Evolutionary conservation across 2,797 vertebrate genomes (phyloP).

Genomic region (Thalassophryne amazonica): DNA sequence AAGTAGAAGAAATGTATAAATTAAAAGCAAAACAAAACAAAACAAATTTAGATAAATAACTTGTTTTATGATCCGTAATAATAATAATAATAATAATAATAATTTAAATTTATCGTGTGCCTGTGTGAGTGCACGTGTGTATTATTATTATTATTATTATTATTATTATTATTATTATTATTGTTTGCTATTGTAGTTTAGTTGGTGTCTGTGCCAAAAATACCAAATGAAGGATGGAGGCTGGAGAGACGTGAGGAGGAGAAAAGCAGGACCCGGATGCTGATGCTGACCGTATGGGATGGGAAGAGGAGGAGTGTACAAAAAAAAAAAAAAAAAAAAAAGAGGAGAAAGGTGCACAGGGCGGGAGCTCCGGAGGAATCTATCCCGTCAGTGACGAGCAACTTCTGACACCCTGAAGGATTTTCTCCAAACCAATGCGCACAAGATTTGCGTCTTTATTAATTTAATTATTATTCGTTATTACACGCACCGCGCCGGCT

Average conservation of each 20-base stretch:
- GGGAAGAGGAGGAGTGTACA: conserved; percentile 33
- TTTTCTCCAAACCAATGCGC: not conserved
- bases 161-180: too few relatives aligned
- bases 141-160: too few relatives aligned
- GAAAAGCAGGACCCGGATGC: conserved; percentile 77
- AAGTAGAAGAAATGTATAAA: too few relatives aligned
- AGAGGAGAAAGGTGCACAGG: conserved; percentile 15
- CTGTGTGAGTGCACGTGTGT: too few relatives aligned
- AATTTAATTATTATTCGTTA: not conserved
- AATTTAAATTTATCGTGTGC: too few relatives aligned
- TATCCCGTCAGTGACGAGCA: conserved; percentile 26
- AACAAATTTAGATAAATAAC: too few relatives aligned
- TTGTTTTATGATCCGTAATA: too few relatives aligned
- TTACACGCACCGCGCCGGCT: conserved; percentile 30
- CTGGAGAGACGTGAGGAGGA: conserved; percentile 3
- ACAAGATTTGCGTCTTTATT: too few relatives aligned
- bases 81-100: too few relatives aligned
- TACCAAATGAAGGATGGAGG: conserved; percentile 23
- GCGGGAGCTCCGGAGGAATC: conserved; percentile 24
- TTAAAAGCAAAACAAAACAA: too few relatives aligned
- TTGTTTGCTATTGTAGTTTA: not conserved
- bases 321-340: conserved; percentile 16
- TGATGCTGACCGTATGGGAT: conserved; percentile 71
- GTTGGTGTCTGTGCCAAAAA: conserved; percentile 15
- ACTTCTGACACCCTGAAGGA: conserved; percentile 22